Conservation (phyloP, 1,140 invertebrate genomes). For the Pectinophora gossypiella region DNA sequence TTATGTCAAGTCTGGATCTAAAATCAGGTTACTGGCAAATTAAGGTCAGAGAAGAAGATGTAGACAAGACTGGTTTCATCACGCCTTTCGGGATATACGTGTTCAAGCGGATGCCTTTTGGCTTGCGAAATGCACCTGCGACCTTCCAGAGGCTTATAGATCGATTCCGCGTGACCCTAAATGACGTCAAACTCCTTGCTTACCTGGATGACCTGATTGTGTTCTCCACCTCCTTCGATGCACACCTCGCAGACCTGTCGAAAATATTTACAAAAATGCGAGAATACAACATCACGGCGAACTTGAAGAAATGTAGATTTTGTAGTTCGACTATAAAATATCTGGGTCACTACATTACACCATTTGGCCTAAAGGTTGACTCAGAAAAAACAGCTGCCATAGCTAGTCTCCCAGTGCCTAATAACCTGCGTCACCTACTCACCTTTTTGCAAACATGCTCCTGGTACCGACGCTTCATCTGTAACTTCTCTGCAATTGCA, state of each 20-base stretch:
- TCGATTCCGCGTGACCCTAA: conserved; percentile 22
- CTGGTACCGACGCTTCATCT: conserved; percentile 49
- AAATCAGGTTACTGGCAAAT: conserved; percentile 64
- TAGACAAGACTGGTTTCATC: conserved; percentile 67
- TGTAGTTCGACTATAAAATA: conserved; percentile 35
- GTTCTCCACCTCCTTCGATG: conserved; percentile 33
- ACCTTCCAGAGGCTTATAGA: conserved; percentile 66
- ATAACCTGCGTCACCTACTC: conserved; percentile 17
- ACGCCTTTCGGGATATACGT: conserved; percentile 45
- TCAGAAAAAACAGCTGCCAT: conserved; percentile 38
- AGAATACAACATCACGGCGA: conserved; percentile 22
- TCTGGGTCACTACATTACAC: conserved; percentile 49
- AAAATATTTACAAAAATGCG: conserved; percentile 26
- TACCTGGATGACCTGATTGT: conserved; percentile 68
- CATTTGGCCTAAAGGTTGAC: conserved; percentile 31
- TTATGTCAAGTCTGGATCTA: conserved; percentile 68
- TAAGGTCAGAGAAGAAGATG: conserved; percentile 24
- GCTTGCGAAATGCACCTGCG: conserved; percentile 44
- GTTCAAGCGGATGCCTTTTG: conserved; percentile 54
- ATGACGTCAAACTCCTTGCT: conserved; percentile 30
- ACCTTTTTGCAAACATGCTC: conserved; percentile 30
- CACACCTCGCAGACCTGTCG: conserved; percentile 39
- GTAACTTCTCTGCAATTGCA: conserved; percentile 36
- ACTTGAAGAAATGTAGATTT: conserved; percentile 48
- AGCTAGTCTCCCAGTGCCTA: conserved; percentile 26